Evolutionary conservation across 2,113 vertebrate species (phyloP), one percentile per base, ranked within the genome.

Genomic region (Paracyprichromis sp.): DNA sequence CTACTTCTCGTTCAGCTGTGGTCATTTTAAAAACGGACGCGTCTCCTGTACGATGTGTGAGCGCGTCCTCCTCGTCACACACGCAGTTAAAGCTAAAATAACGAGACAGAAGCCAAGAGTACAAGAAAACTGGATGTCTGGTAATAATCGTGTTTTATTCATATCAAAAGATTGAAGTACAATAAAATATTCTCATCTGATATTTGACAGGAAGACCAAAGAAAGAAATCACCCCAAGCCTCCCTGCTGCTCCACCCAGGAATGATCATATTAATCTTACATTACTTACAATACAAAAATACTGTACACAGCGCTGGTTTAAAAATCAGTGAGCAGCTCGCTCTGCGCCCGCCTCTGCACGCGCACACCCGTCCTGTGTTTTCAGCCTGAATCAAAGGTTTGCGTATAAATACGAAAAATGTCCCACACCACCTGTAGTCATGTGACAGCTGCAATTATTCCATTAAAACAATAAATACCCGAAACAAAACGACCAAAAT

Each of bases 231-330:
- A 36, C 5, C 81, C 87, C 83, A 12, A 38, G 16, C 16, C 47
- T 31, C 47, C 86, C 84, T 24, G 73, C 83, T 21, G 80, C 84
- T 52, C 69, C 11, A 5, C 69, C 73, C 85, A 61, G 59, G 24
- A 91, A 80, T 31, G 40, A 71, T 40, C 59, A 78, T 82, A 63
- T 66, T 80, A 82, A 92, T 92, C 87, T 93, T 83, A 94, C 88
- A 91, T 93, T 93, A 93, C 89, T 95, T 94, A 92, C 86, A 92
- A 95, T 96, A 96, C 63, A 96, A 96, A 96, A 96, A 97, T 97
- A 96, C 96, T 96, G 95, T 96, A 96, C 95, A 96, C 90, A 94
- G 85, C 87, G 89, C 89, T 81, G 59, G 83, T 92, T 91, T 88
- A 34, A 89, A 95, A 91, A 91, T 83, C 80, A 71, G 87, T 82